phyloP scores from a whole-genome alignment of 2,888 invertebrate species.

The Oeneis ivallda region DNA sequence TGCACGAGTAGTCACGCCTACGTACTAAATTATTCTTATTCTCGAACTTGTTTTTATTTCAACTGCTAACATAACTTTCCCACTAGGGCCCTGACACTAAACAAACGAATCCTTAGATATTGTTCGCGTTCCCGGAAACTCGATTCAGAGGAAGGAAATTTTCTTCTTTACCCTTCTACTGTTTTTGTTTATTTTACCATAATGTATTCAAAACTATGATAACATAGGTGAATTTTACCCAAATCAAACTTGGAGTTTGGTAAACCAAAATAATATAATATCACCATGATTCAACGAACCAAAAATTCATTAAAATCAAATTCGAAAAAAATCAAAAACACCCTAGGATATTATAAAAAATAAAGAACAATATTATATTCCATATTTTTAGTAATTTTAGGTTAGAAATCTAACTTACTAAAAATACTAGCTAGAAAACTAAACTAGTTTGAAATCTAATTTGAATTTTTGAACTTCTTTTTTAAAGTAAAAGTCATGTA shows the following conservation, averaged over 20 bases:
- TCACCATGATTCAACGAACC: too few relatives aligned
- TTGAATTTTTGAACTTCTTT: neutral
- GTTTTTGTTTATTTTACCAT: neutral
- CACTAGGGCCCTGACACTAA: neutral
- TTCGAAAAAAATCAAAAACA: too few relatives aligned
- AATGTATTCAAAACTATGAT: neutral
- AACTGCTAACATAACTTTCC: neutral
- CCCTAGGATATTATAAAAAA: too few relatives aligned
- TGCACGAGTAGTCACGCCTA: neutral
- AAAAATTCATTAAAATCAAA: too few relatives aligned
- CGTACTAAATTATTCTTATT: neutral
- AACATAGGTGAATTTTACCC: too few relatives aligned
- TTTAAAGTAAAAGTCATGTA: slow-evolving; percentile 9
- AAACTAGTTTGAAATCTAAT: too few relatives aligned
- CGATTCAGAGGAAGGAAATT: neutral
- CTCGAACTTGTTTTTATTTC: slow-evolving; percentile 3
- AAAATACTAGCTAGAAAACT: neutral
- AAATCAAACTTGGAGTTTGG: too few relatives aligned
- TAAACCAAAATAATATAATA: too few relatives aligned
- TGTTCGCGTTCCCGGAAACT: neutral
- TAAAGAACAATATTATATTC: too few relatives aligned
- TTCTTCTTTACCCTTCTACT: neutral
- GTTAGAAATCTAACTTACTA: too few relatives aligned
- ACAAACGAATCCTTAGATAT: neutral
- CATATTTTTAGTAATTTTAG: too few relatives aligned